Percentiles rank a stretch among this genome's conserved stretches.
Conservation (phyloP, 2,797 vertebrate species). For the Notoglanidium macrostoma region DNA sequence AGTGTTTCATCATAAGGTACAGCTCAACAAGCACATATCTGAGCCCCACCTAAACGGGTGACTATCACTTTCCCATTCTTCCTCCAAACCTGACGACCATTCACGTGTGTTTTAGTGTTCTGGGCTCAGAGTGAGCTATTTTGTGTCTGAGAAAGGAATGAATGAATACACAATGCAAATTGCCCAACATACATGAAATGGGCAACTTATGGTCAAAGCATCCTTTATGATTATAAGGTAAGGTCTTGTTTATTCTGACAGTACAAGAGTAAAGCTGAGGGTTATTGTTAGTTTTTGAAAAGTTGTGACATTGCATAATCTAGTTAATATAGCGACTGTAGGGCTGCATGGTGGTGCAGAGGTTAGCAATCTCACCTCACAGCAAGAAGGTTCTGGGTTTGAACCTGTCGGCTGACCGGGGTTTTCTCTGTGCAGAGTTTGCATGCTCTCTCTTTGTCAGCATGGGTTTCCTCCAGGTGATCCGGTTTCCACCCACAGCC, state of each 20-base stretch:
- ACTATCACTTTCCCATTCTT: not conserved
- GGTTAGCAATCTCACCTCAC: too few species aligned
- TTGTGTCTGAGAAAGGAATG: not conserved
- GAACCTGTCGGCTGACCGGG: too few species aligned
- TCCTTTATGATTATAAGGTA: not conserved
- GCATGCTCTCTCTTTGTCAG: too few species aligned
- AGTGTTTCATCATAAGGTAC: slow-evolving; percentile 94
- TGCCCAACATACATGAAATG: not conserved
- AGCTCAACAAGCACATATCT: not conserved
- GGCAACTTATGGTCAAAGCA: not conserved
- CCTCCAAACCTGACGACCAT: not conserved
- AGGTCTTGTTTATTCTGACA: not conserved
- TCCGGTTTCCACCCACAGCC: too few species aligned
- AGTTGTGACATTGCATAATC: not conserved
- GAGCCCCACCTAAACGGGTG: not conserved
- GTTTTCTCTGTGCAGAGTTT: too few species aligned
- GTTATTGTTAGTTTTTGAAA: not conserved
- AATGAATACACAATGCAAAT: not conserved
- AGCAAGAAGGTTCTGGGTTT: too few species aligned
- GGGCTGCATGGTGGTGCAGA: too few species aligned
- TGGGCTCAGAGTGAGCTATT: not conserved
- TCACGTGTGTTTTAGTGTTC: not conserved
- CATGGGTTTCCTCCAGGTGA: too few species aligned
- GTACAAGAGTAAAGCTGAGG: not conserved
- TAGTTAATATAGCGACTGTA: too few species aligned